Base-by-base conservation (phyloP, 2,113 vertebrate species). In the Hipposideros armiger region DNA sequence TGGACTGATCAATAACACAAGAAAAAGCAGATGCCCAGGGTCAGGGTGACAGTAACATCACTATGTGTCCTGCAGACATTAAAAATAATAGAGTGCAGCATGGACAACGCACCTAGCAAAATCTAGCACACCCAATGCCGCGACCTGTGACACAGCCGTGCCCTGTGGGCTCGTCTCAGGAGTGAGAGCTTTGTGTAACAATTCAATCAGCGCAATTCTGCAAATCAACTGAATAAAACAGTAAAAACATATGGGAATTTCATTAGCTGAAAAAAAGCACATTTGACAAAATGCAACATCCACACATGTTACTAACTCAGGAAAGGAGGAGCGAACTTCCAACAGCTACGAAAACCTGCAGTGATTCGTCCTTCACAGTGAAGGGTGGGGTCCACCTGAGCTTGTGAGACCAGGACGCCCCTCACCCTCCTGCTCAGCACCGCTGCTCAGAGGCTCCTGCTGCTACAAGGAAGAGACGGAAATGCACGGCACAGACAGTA, bases 41-140 rank as follows among this genome's bases (percentile, higher is more conserved):
- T 3, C 16, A 13, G 47, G 16, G 42, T 7, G 54, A 11, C 26
- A 26, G 16, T 47, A 14, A 3, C 16, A 5, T 67, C 5, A 13
- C 11, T 8, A 16, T 16, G 2, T 0, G 15, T 1, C 67, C 58
- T 66, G 14, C 70, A 40, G 90, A 74, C 4, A 0, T n/a, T 8
- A 6, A 26, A 78, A 19, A 26, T 13, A 7, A 45, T 10, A 15
- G 45, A 11, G 42, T 30, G 2, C 2, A 5, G 14, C 3, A 1
- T 17, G n/a, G 66, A 11, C 2, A 32, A 5, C 3, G 5, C 15
- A 32, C n/a, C 30, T 40, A n/a, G 28, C 3, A 17, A 69, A 19
- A 11, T 11, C 7, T 13, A 54, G 52, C 52, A 54, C 52, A 54
- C 52, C 52, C 52, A 54, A 15, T 54, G 14, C 52, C 3, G 16